Percentiles rank a stretch among this genome's conserved stretches.
Conservation (phyloP, 2,888 invertebrate genomes). For the Zygothrica quintamaculata region DNA sequence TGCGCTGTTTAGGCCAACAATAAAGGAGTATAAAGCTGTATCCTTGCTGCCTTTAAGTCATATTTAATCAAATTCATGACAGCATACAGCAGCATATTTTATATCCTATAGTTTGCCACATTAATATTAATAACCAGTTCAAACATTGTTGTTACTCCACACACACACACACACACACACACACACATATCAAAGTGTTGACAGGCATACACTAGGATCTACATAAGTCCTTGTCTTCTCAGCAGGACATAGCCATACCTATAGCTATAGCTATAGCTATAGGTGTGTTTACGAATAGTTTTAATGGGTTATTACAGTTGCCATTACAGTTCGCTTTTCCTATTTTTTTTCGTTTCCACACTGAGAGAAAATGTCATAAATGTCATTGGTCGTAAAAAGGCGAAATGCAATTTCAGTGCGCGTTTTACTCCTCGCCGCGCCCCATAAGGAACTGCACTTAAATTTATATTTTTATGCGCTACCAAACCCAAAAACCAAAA, state of each 20-base stretch:
- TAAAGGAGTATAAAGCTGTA: too few relatives aligned
- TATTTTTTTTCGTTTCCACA: slow-evolving; percentile 2
- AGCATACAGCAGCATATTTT: slow-evolving; percentile 39
- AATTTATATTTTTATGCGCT: slow-evolving; percentile 72
- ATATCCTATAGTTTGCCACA: slow-evolving; percentile 46
- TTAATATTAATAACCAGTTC: slow-evolving; percentile 79
- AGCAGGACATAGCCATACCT: too few relatives aligned
- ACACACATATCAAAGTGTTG: too few relatives aligned
- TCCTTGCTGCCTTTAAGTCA: neutral
- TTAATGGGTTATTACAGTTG: slow-evolving; percentile 78
- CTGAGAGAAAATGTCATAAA: slow-evolving; percentile 64
- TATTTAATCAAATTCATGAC: slow-evolving; percentile 51
- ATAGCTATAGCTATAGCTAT: slow-evolving; percentile 16
- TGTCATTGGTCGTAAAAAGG: slow-evolving; percentile 75
- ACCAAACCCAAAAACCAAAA: slow-evolving; percentile 49
- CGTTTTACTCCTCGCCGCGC: slow-evolving; percentile 33
- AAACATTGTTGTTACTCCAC: slow-evolving; percentile 72
- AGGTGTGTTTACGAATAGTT: slow-evolving; percentile 78
- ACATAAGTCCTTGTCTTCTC: slow-evolving; percentile 32
- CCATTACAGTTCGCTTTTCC: slow-evolving; percentile 34
- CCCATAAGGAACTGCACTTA: slow-evolving; percentile 59
- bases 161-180: too few relatives aligned
- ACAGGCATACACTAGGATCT: slow-evolving; percentile 53
- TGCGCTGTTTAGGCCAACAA: too few relatives aligned
- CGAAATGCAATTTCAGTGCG: slow-evolving; percentile 76